A percentile compares a stretch with the other conserved stretches of the same genome.
These are phyloP conservation scores for Sclerurus mexicanus DNA, from an alignment of 2,113 vertebrate genomes.

Conservation along the genomic window DNA sequence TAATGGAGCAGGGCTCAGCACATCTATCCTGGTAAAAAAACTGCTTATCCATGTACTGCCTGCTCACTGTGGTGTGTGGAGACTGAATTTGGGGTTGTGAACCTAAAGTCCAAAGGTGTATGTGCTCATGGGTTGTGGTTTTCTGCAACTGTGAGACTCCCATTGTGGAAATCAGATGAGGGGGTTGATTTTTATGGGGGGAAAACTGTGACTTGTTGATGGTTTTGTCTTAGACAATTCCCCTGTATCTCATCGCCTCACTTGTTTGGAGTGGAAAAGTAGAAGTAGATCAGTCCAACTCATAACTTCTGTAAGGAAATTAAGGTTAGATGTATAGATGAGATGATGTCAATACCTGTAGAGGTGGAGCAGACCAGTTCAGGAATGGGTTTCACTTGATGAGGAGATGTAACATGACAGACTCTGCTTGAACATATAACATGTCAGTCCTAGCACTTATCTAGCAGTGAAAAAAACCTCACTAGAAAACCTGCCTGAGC, in stretches of 20 bases:
- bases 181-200: background rate
- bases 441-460: background rate
- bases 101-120: background rate
- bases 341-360: accelerated
- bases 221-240: background rate
- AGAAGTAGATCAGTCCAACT: background rate
- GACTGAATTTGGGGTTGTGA: background rate
- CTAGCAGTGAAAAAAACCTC: no score
- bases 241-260: background rate
- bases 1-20: background rate
- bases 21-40: background rate
- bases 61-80: accelerated
- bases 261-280: background rate
- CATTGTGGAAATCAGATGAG: background rate
- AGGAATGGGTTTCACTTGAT: background rate
- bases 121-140: accelerated
- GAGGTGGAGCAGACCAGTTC: background rate
- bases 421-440: background rate
- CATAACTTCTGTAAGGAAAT: background rate
- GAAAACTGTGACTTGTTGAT: background rate
- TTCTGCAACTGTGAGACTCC: background rate
- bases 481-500: background rate
- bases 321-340: background rate
- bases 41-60: accelerated
- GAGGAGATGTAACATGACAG: background rate